Evolutionary conservation across 2,113 vertebrate genomes (phyloP).

Genomic region (Tenrec ecaudatus): DNA sequence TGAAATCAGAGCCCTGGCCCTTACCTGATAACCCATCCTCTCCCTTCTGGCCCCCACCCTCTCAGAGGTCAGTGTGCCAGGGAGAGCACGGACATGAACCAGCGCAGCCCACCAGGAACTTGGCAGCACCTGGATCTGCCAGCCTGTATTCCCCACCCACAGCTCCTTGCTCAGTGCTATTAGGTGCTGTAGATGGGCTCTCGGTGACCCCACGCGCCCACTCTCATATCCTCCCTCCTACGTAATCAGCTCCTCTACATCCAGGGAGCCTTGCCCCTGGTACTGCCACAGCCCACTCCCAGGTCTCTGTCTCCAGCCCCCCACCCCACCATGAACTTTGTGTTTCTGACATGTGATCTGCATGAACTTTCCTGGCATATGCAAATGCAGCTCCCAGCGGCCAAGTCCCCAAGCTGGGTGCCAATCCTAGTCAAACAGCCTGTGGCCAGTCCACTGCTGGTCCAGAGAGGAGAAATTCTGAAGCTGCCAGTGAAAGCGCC

Average conservation of each 20-base stretch:
- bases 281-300: not conserved
- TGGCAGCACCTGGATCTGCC: not conserved
- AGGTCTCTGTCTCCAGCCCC: not conserved
- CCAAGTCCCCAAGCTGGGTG: not conserved
- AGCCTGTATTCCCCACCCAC: not conserved
- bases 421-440: not conserved
- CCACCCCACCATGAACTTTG: not conserved
- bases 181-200: not conserved
- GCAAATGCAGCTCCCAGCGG: not conserved
- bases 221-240: not conserved
- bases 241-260: too few relatives aligned
- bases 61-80: not conserved
- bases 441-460: too few relatives aligned
- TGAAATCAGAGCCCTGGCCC: conserved; percentile 5
- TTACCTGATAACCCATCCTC: not conserved
- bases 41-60: not conserved
- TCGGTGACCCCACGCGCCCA: not conserved
- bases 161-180: not conserved
- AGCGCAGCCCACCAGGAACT: not conserved
- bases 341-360: not conserved
- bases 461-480: not conserved
- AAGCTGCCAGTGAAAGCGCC: rapidly evolving
- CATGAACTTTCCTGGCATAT: not conserved
- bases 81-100: rapidly evolving
- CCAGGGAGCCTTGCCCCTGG: not conserved